Percentiles rank a stretch among this genome's conserved stretches.
Conservation (phyloP, 2,113 vertebrate genomes). For the Alouatta palliata region DNA sequence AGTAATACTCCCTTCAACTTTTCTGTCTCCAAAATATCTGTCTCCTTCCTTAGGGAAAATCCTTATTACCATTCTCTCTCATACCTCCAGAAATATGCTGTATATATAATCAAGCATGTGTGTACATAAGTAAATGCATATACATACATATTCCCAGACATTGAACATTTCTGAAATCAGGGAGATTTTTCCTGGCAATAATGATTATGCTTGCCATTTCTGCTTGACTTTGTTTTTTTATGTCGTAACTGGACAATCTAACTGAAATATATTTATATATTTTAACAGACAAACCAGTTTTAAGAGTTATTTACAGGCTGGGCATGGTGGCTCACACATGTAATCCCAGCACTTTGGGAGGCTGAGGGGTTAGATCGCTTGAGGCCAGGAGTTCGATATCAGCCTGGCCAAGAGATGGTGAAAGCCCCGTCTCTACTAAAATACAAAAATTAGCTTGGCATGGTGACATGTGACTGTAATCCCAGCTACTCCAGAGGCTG, state of each 20-base stretch:
- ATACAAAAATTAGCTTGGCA: too few relatives aligned
- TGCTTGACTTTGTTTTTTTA: background rate
- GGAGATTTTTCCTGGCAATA: background rate
- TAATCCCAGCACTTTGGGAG: too few relatives aligned
- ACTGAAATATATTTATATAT: background rate
- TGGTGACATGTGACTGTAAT: too few relatives aligned
- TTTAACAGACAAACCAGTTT: background rate
- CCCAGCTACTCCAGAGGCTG: too few relatives aligned
- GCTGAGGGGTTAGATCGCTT: too few relatives aligned
- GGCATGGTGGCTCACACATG: too few relatives aligned
- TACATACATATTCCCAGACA: background rate
- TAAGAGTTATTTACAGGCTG: too few relatives aligned
- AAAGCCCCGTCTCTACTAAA: too few relatives aligned
- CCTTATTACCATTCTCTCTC: background rate
- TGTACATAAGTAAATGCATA: background rate
- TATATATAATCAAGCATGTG: background rate
- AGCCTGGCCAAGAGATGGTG: too few relatives aligned
- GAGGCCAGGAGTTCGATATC: too few relatives aligned
- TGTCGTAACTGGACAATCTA: background rate
- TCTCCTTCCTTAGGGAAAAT: background rate
- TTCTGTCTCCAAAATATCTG: background rate
- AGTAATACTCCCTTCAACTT: background rate
- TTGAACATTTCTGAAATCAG: background rate
- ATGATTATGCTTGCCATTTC: background rate
- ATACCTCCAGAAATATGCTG: background rate